Conservation (phyloP, 2,113 vertebrate species). For the Origma solitaria region DNA sequence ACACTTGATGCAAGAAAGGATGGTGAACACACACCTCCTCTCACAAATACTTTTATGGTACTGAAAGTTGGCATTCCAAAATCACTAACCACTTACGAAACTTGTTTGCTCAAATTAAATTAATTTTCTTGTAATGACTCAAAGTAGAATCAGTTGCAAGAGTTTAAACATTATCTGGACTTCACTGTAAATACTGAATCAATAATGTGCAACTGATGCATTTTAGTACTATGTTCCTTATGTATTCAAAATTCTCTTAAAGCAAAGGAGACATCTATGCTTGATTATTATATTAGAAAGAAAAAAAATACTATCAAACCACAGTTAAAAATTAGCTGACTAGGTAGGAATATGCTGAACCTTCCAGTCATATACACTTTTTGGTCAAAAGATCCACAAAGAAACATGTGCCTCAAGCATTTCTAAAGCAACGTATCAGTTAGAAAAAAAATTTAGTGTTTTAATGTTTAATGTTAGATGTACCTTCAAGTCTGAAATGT, state of each 20-base stretch:
- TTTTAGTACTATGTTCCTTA: not conserved
- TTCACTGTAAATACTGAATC: not conserved
- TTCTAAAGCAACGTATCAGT: conserved; percentile 37
- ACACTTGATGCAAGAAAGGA: not conserved
- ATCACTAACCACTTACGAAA: not conserved
- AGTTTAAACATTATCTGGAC: not conserved
- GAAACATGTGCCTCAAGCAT: conserved; percentile 24
- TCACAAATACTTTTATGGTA: not conserved
- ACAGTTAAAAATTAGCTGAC: not conserved
- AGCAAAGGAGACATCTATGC: not conserved
- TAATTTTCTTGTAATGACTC: not conserved
- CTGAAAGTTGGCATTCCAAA: not conserved
- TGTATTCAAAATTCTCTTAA: not conserved
- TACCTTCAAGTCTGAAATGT: not conserved
- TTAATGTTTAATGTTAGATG: not conserved
- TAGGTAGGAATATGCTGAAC: not conserved
- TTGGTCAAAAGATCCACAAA: not conserved
- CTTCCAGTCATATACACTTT: not conserved
- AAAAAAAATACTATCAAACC: not conserved
- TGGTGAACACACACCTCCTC: not conserved
- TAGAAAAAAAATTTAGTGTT: conserved; percentile 46
- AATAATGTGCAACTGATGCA: not conserved
- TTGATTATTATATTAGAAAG: not conserved
- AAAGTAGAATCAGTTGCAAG: not conserved
- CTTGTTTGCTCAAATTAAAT: not conserved